A percentile compares a stretch with the other conserved stretches of the same genome.
Evolutionary conservation across 2,797 vertebrate genomes (phyloP).

Genomic region (Malurus splendens): DNA sequence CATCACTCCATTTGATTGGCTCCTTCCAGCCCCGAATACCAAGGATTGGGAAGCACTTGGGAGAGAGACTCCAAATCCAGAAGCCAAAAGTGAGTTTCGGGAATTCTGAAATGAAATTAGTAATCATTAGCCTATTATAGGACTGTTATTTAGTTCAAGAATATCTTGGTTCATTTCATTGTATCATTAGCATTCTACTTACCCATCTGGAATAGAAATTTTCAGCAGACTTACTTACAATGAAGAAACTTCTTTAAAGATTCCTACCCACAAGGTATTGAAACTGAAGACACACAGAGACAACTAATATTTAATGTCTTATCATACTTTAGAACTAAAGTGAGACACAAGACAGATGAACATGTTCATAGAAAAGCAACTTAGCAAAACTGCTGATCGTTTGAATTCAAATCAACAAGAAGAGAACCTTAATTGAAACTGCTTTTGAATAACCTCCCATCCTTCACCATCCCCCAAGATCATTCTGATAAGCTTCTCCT

Average conservation of each 20-base stretch:
- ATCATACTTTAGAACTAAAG: background rate
- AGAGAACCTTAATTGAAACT: background rate
- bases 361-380: background rate
- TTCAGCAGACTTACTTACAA: background rate
- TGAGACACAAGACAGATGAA: background rate
- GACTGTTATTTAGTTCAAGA: background rate
- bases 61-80: constrained; percentile 83
- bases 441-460: background rate
- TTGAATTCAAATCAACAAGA: background rate
- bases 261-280: background rate
- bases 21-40: constrained; percentile 70
- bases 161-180: background rate
- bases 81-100: constrained; percentile 71
- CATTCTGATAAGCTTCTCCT: background rate
- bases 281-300: background rate
- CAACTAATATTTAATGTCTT: background rate
- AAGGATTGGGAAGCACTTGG: constrained; percentile 72
- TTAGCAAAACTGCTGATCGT: background rate
- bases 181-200: background rate
- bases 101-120: constrained; percentile 75
- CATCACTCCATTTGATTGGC: constrained; percentile 83
- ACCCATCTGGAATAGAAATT: background rate
- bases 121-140: background rate
- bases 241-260: background rate
- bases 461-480: background rate